These are phyloP conservation scores for Heliconius sara DNA, from an alignment of 2,888 invertebrate genomes.

Conservation along the genomic window DNA sequence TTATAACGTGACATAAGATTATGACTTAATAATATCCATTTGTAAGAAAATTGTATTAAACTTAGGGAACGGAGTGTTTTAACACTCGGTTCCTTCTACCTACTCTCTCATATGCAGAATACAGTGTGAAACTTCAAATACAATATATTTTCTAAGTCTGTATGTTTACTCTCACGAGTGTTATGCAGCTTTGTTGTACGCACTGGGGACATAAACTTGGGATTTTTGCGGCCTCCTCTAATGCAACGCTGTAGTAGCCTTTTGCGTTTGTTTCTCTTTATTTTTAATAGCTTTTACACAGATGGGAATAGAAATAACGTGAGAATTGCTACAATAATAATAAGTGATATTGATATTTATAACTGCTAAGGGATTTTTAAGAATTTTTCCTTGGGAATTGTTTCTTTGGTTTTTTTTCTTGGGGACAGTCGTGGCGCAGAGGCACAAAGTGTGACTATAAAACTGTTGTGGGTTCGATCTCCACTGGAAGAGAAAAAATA, in stretches of 20 bases:
- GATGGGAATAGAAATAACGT: conserved; percentile 1
- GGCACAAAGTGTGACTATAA: no score
- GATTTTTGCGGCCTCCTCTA: conserved; percentile 60
- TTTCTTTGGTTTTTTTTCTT: not conserved
- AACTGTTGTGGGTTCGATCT: no score
- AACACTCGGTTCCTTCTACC: not conserved
- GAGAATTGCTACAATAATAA: conserved; percentile 5
- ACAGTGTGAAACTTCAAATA: not conserved
- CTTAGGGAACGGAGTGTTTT: not conserved
- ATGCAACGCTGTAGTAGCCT: conserved; percentile 36
- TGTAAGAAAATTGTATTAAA: no score
- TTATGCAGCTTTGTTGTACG: conserved; percentile 58
- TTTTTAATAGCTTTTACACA: conserved; percentile 27
- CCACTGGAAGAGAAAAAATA: no score
- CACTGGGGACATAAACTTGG: conserved; percentile 61
- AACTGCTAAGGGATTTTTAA: not conserved
- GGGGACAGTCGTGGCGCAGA: no score
- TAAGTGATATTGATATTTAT: not conserved
- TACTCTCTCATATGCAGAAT: not conserved
- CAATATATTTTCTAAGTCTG: conserved; percentile 45
- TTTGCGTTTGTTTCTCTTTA: conserved; percentile 25
- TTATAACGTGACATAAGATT: no score
- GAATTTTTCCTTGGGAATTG: not conserved
- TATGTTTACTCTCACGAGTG: conserved; percentile 49
- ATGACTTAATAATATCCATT: no score